These are phyloP conservation scores for Sylvia borin DNA, from an alignment of 2,797 vertebrate genomes.

Conservation along the genomic window DNA sequence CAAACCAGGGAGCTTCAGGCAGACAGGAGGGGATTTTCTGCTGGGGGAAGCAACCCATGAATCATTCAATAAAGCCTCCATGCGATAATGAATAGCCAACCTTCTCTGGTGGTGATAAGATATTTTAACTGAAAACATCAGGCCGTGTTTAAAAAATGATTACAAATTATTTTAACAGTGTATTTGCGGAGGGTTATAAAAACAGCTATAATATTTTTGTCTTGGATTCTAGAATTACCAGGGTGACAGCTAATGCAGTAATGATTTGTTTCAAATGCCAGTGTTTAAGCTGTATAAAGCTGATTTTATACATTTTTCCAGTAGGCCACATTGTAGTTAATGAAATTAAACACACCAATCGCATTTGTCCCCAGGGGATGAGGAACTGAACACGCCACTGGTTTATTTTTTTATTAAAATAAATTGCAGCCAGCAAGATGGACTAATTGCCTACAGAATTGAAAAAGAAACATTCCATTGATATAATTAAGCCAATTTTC, in stretches of 20 bases:
- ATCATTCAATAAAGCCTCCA: not conserved
- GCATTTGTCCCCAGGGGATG: slow-evolving; percentile 84
- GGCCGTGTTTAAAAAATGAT: slow-evolving; percentile 74
- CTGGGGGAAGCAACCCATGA: not conserved
- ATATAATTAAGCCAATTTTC: slow-evolving; percentile 94
- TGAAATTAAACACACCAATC: slow-evolving; percentile 96
- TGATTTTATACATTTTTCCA: slow-evolving; percentile 91
- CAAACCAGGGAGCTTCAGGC: not conserved
- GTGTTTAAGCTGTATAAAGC: slow-evolving; percentile 86
- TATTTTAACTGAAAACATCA: slow-evolving; percentile 65
- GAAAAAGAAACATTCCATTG: slow-evolving; percentile 86
- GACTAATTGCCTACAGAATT: slow-evolving; percentile 90
- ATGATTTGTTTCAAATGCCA: slow-evolving; percentile 89
- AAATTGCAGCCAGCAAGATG: slow-evolving; percentile 92
- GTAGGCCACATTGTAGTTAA: slow-evolving; percentile 91
- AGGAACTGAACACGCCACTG: slow-evolving; percentile 89
- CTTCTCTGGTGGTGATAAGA: slow-evolving; percentile 62
- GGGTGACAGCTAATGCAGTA: slow-evolving; percentile 82
- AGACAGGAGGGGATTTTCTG: not conserved
- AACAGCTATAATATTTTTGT: slow-evolving; percentile 81
- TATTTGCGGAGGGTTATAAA: slow-evolving; percentile 81
- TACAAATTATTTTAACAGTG: slow-evolving; percentile 81
- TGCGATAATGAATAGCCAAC: not conserved
- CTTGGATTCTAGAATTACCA: slow-evolving; percentile 80
- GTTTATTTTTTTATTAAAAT: slow-evolving; percentile 95